Evolutionary conservation across 2,797 vertebrate genomes (phyloP).

Genomic region (Rhinatrema bivittatum): DNA sequence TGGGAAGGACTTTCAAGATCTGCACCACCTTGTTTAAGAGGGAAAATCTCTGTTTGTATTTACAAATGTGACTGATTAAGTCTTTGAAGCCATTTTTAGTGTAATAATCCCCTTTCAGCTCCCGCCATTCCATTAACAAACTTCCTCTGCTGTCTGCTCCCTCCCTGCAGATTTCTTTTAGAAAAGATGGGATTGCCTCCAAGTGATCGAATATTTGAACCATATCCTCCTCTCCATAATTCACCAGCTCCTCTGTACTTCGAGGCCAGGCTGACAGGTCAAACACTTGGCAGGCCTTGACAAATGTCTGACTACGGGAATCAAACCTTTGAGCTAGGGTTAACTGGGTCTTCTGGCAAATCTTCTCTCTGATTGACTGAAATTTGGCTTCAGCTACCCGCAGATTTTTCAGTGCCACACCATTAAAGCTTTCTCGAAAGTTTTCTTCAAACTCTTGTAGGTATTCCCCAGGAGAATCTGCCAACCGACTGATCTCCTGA

Average conservation of each 20-base stretch:
- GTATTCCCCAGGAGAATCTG: constrained; percentile 84
- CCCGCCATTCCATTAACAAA: constrained; percentile 83
- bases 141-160: constrained; percentile 64
- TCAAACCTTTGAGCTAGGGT: constrained; percentile 85
- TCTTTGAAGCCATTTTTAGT: constrained; percentile 87
- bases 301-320: constrained; percentile 71
- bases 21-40: constrained; percentile 81
- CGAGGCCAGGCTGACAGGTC: constrained; percentile 82
- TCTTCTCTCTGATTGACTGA: constrained; percentile 92
- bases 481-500: constrained; percentile 82
- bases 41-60: constrained; percentile 85
- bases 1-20: constrained; percentile 81
- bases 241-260: constrained; percentile 73
- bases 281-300: constrained; percentile 85
- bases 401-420: constrained; percentile 86
- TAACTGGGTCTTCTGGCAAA: constrained; percentile 85
- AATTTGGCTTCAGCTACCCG: constrained; percentile 93
- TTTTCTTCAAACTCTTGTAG: constrained; percentile 93
- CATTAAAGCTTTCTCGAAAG: constrained; percentile 91
- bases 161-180: constrained; percentile 61
- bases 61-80: constrained; percentile 78
- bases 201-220: constrained; percentile 81
- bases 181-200: constrained; percentile 65
- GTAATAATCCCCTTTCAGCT: constrained; percentile 88
- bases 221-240: constrained; percentile 85